These are phyloP conservation scores for Cebus imitator DNA, from an alignment of 2,113 vertebrate species.

Conservation along the genomic window DNA sequence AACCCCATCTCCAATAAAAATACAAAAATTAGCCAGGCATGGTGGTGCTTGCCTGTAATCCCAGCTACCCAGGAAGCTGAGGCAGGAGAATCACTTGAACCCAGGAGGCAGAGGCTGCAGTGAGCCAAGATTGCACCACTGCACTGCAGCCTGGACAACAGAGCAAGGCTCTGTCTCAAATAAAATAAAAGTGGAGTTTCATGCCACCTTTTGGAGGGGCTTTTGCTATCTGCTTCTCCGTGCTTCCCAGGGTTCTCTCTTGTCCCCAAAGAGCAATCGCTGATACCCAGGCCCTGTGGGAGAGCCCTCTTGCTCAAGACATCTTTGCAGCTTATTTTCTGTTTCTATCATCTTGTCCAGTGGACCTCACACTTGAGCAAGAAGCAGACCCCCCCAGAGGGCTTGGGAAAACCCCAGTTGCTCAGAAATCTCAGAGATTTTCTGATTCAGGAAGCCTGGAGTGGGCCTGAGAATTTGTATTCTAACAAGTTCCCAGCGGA, in stretches of 20 bases:
- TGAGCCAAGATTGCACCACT: no score
- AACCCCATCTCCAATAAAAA: no score
- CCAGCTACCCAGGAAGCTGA: no score
- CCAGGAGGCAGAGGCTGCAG: no score
- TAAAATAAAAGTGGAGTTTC: neutral
- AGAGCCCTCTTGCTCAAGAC: fast-evolving
- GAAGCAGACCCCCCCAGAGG: neutral
- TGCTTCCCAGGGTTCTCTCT: neutral
- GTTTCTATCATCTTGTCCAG: neutral
- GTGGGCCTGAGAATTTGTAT: neutral
- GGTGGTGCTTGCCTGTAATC: no score
- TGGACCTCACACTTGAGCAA: neutral
- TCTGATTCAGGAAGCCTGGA: neutral
- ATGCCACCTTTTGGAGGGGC: neutral
- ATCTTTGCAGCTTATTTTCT: neutral
- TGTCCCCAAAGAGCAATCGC: neutral
- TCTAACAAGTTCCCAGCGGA: neutral
- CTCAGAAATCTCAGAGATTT: neutral
- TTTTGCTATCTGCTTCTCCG: neutral
- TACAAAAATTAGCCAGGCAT: no score
- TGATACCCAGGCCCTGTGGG: no score
- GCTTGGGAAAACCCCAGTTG: neutral
- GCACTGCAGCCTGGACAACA: no score
- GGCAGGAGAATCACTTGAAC: no score
- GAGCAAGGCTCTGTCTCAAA: no score